phyloP scores from a whole-genome alignment of 1,140 invertebrate species.

The Rhopalosiphum maidis region DNA sequence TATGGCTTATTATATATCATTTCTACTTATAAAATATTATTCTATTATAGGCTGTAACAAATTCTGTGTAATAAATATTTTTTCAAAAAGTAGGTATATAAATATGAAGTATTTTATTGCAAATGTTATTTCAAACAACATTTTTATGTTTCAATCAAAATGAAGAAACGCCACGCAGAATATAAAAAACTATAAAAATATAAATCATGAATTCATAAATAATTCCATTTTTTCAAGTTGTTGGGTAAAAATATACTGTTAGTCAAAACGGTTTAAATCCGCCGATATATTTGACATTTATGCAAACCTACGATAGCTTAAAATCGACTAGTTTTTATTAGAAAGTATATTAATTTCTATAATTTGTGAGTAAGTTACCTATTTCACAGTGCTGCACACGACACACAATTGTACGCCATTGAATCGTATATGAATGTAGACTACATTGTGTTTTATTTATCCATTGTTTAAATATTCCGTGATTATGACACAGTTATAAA shows the following conservation, averaged over 20 bases:
- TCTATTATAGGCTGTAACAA: neutral
- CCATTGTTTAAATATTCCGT: neutral
- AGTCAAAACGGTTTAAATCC: neutral
- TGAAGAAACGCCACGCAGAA: neutral
- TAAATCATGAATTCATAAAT: neutral
- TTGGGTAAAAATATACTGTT: neutral
- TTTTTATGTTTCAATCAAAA: constrained; percentile 18
- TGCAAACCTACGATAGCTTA: neutral
- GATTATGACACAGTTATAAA: too few relatives aligned
- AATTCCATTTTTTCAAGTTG: neutral
- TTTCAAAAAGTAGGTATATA: neutral
- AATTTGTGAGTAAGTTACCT: neutral
- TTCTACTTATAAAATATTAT: neutral
- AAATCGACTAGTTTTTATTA: neutral
- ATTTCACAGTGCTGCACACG: neutral
- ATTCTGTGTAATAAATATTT: neutral
- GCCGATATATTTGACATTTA: neutral
- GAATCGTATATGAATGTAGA: too few relatives aligned
- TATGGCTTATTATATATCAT: neutral
- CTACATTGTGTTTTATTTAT: neutral
- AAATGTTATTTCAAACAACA: neutral
- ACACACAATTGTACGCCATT: neutral
- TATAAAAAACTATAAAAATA: neutral
- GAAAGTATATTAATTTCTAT: neutral
- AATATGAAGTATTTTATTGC: neutral